Conservation (phyloP, 1,140 invertebrate genomes). For the Lepidotrigona ventralis region DNA sequence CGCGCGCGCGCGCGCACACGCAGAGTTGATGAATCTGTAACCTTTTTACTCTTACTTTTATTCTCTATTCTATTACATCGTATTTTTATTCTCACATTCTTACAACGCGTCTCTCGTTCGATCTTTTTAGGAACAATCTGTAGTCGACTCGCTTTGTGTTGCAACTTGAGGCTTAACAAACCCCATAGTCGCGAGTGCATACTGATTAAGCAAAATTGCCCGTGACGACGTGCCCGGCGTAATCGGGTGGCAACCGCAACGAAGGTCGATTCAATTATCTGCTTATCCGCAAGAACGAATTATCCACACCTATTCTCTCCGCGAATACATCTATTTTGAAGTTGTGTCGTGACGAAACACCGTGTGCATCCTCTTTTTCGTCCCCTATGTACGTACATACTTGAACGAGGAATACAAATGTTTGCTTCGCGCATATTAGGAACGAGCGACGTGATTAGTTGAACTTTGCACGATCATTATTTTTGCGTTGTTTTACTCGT, state of each 20-base stretch:
- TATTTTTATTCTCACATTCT: no score
- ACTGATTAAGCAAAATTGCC: conserved; percentile 55
- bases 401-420: background rate
- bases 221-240: conserved; percentile 48
- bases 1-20: no score
- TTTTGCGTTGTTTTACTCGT: no score
- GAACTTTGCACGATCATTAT: no score
- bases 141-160: background rate
- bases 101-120: no score
- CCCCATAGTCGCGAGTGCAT: conserved; percentile 40
- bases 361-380: background rate
- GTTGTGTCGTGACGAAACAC: background rate
- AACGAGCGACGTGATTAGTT: background rate
- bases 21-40: no score
- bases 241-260: conserved; percentile 66
- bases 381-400: background rate
- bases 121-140: background rate
- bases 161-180: conserved; percentile 46
- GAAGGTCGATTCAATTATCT: conserved; percentile 66
- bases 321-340: conserved; percentile 23
- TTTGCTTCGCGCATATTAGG: background rate
- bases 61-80: no score
- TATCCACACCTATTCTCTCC: conserved; percentile 54
- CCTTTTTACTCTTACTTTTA: no score
- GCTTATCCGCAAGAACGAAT: conserved; percentile 51